These are phyloP conservation scores for Lumbricus terrestris DNA, from an alignment of 2,888 invertebrate genomes.

Conservation along the genomic window DNA sequence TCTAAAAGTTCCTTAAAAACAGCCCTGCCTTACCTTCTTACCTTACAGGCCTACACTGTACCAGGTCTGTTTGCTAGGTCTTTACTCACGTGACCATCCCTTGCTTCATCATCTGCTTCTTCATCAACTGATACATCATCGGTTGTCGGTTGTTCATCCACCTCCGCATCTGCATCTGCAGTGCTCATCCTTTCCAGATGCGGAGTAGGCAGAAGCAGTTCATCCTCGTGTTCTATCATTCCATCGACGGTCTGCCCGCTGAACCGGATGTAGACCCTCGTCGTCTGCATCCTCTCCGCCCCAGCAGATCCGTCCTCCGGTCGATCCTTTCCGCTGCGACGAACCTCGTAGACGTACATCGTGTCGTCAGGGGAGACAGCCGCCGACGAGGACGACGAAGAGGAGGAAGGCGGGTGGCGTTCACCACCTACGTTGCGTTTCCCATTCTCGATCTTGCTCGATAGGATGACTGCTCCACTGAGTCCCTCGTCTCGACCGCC, in stretches of 20 bases:
- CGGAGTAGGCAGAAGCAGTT: neutral
- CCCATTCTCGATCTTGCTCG: neutral
- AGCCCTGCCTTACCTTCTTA: too few species aligned
- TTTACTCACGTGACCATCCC: neutral
- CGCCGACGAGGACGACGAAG: neutral
- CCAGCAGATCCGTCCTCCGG: neutral
- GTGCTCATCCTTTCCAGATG: neutral
- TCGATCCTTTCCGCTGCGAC: neutral
- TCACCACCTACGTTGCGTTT: slow-evolving; percentile 3
- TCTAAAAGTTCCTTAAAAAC: too few species aligned
- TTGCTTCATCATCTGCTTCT: neutral
- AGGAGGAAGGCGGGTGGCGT: neutral
- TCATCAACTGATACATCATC: neutral
- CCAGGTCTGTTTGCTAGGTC: too few species aligned
- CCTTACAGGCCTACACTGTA: too few species aligned
- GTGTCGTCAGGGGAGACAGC: neutral
- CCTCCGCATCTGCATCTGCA: too few species aligned
- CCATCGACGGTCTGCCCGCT: slow-evolving; percentile 9
- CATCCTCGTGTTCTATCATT: neutral
- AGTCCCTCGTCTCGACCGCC: neutral
- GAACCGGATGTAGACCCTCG: slow-evolving; percentile 10
- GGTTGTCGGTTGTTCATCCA: neutral
- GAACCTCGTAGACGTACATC: slow-evolving; percentile 12
- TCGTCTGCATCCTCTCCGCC: neutral
- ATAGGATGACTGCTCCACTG: neutral